Base-by-base conservation (phyloP, 2,797 vertebrate species). In the Crenuchus spilurus region DNA sequence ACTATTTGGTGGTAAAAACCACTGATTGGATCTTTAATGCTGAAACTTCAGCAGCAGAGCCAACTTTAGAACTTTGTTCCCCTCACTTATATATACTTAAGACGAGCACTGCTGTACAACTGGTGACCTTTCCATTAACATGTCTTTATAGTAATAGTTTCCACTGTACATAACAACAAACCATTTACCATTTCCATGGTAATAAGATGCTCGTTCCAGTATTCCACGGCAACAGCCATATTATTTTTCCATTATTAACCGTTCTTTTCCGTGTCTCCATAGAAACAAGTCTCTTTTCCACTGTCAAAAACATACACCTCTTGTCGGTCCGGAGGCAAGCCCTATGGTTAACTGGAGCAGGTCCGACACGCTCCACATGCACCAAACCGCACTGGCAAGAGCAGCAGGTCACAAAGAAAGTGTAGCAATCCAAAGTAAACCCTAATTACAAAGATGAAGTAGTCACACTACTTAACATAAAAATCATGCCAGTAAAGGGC, bases 171-270 rank as follows among this genome's bases (percentile, higher is more conserved):
- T 63, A 51, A 64, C 67, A 65, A 72, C 68, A 70, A 22, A 51
- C 60, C 55, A 72, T 74, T 69, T 75, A 75, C 63, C 75, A 77
- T 61, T 75, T 76, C 41, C 68, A 65, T 70, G 63, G 74, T 72
- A 80, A 80, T 74, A 83, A 71, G 35, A 76, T 61, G 42, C 70
- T 75, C 44, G 22, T 72, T 58, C 18, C 20, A 41, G 46, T 48
- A 46, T 61, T 60, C 69, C 42, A 60, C 60, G 31, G 68, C 62
- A 72, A 77, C 75, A 72, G 61, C 52, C 44, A 42, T 41, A 58
- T 60, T 66, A 60, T 14, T 30, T 60, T 51, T 71, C 81, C 60
- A 78, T 73, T 76, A 63, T 71, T 58, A 78, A 80, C 74, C 58
- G 26, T 58, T 69, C 65, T 63, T 66, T 75, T 22, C 55, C 69